Evolutionary conservation across 2,888 invertebrate species (phyloP), one percentile per base, ranked within the genome.

Genomic region (Drosophila anomelani): DNA sequence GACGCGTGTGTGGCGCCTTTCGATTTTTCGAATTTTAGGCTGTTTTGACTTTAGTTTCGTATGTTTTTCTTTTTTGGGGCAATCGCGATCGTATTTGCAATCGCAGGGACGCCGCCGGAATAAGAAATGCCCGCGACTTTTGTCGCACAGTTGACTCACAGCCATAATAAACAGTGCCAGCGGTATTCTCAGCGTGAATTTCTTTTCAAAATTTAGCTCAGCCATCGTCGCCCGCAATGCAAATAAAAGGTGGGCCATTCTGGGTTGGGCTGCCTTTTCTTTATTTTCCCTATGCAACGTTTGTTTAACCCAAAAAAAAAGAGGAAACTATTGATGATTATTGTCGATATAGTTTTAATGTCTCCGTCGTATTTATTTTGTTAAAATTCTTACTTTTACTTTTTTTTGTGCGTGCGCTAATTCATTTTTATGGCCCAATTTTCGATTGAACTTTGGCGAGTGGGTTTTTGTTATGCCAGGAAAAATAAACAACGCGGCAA

Each of bases 1-100:
- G 85, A 87, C 89, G 84, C 85, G 89, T 81, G 89, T 82, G 69
- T 41, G 63, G 85, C 85, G 87, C 83, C 89, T 89, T 83, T 83
- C 83, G 73, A 87, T 85, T 87, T 75, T 77, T 29, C 29, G 54
- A 53, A 60, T 15, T 59, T 70, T 57, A 23, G 58, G 23, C 58
- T 47, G 20, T 43, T 57, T 34, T 76, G 47, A 59, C 44, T 70
- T 63, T 36, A 49, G 49, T 64, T 67, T 44, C 32, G 29, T n/a
- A 39, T 47, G 51, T 57, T 62, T 43, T 58, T 69, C 61, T 69
- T 61, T 56, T 63, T 69, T 66, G 71, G 71, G 75, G 23, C 77
- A 74, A 76, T 76, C 60, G 60, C 77, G 77, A 76, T 76, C 82
- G 85, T 59, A 29, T 71, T 57, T 44, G 53, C 67, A 71, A 85